These are phyloP conservation scores for Chloroceryle inda DNA, from an alignment of 2,797 vertebrate genomes.

Conservation along the genomic window DNA sequence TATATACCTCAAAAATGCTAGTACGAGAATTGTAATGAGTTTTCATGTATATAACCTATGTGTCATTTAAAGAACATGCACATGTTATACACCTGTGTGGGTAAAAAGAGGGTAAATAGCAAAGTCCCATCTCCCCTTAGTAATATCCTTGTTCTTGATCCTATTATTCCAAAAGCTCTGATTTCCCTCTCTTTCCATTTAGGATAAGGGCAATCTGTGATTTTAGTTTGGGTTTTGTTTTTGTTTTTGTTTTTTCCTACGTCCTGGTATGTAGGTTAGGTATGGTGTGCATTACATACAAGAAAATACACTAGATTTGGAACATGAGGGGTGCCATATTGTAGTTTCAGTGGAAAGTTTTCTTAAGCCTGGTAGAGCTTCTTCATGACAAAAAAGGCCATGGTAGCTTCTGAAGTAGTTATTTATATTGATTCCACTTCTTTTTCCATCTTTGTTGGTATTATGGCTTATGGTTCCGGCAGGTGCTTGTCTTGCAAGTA, in stretches of 20 bases:
- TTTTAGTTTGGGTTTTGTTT: not conserved
- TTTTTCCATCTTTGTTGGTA: not conserved
- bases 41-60: not conserved
- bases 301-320: not conserved
- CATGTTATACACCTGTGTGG: not conserved
- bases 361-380: not conserved
- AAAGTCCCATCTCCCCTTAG: not conserved
- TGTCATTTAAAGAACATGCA: not conserved
- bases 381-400: not conserved
- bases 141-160: not conserved
- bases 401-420: not conserved
- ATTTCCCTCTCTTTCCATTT: not conserved
- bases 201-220: not conserved
- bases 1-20: not conserved
- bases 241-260: not conserved
- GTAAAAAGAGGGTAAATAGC: not conserved
- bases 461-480: not conserved
- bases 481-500: not conserved
- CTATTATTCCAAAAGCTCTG: not conserved
- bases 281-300: not conserved
- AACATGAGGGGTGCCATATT: not conserved
- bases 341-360: not conserved
- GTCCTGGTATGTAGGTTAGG: not conserved
- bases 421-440: not conserved
- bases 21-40: not conserved